Evolutionary conservation across 92 coral and sea anemone genomes (phyloP).

Genomic region (Anthopleura xanthogrammica): DNA sequence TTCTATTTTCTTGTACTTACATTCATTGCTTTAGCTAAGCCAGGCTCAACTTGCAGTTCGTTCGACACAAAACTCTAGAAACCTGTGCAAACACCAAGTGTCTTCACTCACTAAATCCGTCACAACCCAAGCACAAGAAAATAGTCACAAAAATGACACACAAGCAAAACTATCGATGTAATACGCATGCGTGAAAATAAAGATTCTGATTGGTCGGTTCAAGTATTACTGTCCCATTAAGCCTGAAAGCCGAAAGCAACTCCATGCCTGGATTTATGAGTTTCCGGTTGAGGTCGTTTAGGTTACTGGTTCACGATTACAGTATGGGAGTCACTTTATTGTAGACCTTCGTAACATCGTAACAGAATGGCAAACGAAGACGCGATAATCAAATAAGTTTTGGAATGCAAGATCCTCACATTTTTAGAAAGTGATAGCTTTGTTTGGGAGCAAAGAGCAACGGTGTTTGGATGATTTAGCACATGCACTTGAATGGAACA

Average conservation of each 20-base stretch:
- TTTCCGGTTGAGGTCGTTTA: not conserved
- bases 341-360: not conserved
- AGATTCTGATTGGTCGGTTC: not conserved
- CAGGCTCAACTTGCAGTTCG: not conserved
- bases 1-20: constrained; percentile 1
- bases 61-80: not conserved
- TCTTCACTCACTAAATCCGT: not conserved
- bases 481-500: not conserved
- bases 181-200: constrained; percentile 2
- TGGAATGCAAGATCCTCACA: not conserved
- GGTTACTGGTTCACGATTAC: not conserved
- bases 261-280: not conserved
- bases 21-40: not conserved
- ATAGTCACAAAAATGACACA: not conserved
- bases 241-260: not conserved
- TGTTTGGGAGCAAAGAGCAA: not conserved
- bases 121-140: not conserved
- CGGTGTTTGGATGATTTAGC: not conserved
- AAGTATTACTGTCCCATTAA: constrained; percentile 2
- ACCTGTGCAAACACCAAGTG: not conserved
- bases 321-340: not conserved
- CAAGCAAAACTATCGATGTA: not conserved
- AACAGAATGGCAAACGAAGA: not conserved
- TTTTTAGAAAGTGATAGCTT: not conserved
- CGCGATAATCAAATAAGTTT: not conserved